Evolutionary conservation across 2,888 invertebrate species (phyloP), one percentile per base, ranked within the genome.

Genomic region (Steinernema carpocapsae): DNA sequence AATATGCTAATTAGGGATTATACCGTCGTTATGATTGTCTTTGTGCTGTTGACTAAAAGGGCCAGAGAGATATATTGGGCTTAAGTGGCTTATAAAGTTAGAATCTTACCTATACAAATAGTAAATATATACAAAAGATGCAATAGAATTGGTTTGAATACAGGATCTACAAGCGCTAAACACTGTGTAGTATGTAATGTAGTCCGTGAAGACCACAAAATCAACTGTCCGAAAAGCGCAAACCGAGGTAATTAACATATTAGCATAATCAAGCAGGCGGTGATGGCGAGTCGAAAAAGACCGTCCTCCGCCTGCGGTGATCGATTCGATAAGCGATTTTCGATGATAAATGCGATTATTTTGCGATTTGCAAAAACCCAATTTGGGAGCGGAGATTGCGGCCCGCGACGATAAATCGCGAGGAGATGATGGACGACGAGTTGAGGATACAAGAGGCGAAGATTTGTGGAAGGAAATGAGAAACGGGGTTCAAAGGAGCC

Each of bases 291-390:
- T 7, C 43, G 43, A 43, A 56, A 56, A 56, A 56, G 26, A 56
- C 56, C 56, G 56, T 56, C 26, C n/a, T n/a, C n/a, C n/a, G n/a
- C n/a, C n/a, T n/a, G n/a, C 56, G 56, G 6, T 56, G 56, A 56
- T 56, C 56, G 56, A 56, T 6, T 51, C 51, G 51, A 51, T 51
- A 19, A 51, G 26, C 56, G 56, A 56, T 56, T 56, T 56, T 26
- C 56, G 56, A 56, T 56, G 56, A 56, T 19, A 56, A 56, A 56
- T 56, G 56, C 56, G 56, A 56, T 56, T 56, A 56, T 56, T 56
- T 56, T 56, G 19, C 56, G 56, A 24, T 24, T 10, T 24, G 56
- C 56, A 56, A 56, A 56, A 56, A 56, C 56, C 56, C 56, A 56
- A 56, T 56, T 56, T 56, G 17, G 56, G 26, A 56, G 24, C 56